Base-by-base conservation (phyloP, 2,797 vertebrate genomes). In the Tenualosa thibaudeaui region DNA sequence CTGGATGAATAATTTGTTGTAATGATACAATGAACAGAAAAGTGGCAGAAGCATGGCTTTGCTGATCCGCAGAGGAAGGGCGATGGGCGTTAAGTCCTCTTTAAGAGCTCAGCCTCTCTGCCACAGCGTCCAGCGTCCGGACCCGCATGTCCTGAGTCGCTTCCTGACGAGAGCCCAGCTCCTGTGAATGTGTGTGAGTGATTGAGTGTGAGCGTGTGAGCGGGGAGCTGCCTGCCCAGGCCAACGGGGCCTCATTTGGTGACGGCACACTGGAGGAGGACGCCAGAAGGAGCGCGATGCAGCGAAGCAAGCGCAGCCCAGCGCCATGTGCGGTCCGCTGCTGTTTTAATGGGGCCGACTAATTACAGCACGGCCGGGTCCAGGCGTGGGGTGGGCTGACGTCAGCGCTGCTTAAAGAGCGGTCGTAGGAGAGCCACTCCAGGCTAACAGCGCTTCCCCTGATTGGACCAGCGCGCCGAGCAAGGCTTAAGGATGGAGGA, bases 341-440 rank as follows among this genome's bases (percentile, higher is more conserved):
- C 7, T 1, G 12, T 7, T 78, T 78, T 78, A 78, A 78, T 19
- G 40, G 40, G 58, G 40, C 37, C 40, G 40, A 7, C 71, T 78
- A 78, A 78, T 78, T 78, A 78, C 71, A 78, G 71, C 40, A 5
- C 7, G 37, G 37, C 68, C 37, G 31, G 37, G 37, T 3, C 5
- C 71, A 43, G 71, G 37, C 71, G 40, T 22, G 31, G 37, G 71
- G 37, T 46, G 71, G 37, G 15, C 71, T 78, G 71, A 78, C 71
- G 71, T 78, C 71, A 78, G 40, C 37, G 40, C 40, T 46, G 71
- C 71, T 46, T 78, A 78, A 46, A 78, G 71, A 78, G 37, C 40
- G 8, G 40, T 19, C 71, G 46, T 40, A 78, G 40, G 71, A 78
- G 71, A 78, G 71, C 71, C 17, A 19, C 71, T 78, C 37, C 1